phyloP scores from a whole-genome alignment of 2,888 invertebrate species.

The Octonoba sinensis region DNA sequence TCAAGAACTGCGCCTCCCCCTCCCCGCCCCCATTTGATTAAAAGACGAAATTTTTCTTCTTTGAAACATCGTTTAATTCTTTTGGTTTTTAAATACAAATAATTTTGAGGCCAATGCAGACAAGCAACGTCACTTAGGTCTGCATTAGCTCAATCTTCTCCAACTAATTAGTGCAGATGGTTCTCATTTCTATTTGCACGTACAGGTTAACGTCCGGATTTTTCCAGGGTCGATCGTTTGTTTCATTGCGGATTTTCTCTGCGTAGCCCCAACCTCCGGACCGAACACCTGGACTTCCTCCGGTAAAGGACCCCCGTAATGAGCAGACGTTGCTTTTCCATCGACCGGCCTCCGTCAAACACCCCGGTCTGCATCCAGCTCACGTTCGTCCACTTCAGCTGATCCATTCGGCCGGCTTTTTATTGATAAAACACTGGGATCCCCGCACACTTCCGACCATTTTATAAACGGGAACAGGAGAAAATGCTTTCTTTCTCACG shows the following conservation, averaged over 20 bases:
- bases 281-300: constrained; percentile 29
- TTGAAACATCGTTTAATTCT: too few species aligned
- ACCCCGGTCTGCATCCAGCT: constrained; percentile 17
- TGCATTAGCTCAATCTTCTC: too few species aligned
- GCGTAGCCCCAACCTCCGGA: background rate
- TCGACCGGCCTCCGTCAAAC: background rate
- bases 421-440: constrained; percentile 22
- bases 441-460: constrained; percentile 5
- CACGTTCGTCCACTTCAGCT: constrained; percentile 30
- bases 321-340: constrained; percentile 24
- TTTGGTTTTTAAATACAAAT: too few species aligned
- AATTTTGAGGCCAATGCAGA: too few species aligned
- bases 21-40: too few species aligned
- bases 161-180: too few species aligned
- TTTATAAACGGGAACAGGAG: constrained; percentile 4
- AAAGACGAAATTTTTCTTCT: too few species aligned
- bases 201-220: too few species aligned
- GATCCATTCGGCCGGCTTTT: constrained; percentile 19
- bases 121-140: too few species aligned
- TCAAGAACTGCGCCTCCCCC: too few species aligned
- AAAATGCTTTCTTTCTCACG: constrained; percentile 42
- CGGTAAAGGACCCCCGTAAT: constrained; percentile 15
- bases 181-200: too few species aligned
- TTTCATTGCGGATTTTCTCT: background rate
- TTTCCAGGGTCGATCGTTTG: too few species aligned